Evolutionary conservation across 2,888 invertebrate genomes (phyloP).

Genomic region (Nineta flava): DNA sequence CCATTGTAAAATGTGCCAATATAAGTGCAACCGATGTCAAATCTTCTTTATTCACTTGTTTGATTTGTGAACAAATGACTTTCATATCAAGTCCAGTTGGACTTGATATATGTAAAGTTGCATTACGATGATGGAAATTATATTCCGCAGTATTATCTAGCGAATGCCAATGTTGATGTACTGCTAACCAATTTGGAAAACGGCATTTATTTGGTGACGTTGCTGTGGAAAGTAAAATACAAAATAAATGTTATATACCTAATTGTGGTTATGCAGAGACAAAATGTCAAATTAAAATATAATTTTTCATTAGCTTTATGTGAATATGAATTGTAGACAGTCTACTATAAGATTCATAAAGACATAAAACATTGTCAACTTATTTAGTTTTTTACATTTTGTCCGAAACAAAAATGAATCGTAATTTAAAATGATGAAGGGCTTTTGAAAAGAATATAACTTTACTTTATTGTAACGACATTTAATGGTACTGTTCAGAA

Average conservation of each 20-base stretch:
- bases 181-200: slow-evolving; percentile 77
- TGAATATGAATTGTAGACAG: too few relatives aligned
- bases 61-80: slow-evolving; percentile 47
- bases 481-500: too few relatives aligned
- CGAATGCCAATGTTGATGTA: slow-evolving; percentile 75
- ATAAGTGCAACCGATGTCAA: slow-evolving; percentile 29
- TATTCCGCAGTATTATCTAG: slow-evolving; percentile 74
- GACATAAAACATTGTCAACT: too few relatives aligned
- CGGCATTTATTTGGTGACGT: slow-evolving; percentile 62
- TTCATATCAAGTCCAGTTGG: slow-evolving; percentile 44
- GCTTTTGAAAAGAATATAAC: too few relatives aligned
- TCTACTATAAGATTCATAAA: too few relatives aligned
- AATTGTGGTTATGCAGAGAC: too few relatives aligned
- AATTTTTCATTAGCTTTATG: too few relatives aligned
- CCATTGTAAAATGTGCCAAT: slow-evolving; percentile 55
- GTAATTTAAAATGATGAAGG: too few relatives aligned
- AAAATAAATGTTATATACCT: background rate
- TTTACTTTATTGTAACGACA: too few relatives aligned
- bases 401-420: too few relatives aligned
- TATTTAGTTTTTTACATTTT: too few relatives aligned
- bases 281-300: too few relatives aligned
- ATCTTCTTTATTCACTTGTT: slow-evolving; percentile 38
- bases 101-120: slow-evolving; percentile 54
- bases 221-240: slow-evolving; percentile 31
- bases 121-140: slow-evolving; percentile 68